Conservation (phyloP, 2,888 invertebrate species). For the Mellilla xanthometata region DNA sequence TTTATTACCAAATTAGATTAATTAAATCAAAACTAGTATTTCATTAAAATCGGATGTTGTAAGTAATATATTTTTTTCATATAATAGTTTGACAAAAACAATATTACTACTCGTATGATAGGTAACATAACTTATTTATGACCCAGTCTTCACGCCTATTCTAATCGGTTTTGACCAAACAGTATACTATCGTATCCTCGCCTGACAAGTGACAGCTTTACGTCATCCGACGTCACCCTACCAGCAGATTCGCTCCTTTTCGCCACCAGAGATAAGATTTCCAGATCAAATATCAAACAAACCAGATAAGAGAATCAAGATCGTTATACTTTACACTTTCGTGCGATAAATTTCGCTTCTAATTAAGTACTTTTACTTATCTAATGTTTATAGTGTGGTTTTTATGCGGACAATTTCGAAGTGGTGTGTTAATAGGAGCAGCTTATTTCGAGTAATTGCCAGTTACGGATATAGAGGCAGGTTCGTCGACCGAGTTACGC, state of each 20-base stretch:
- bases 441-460: slow-evolving; percentile 39
- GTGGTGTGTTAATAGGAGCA: slow-evolving; percentile 14
- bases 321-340: slow-evolving; percentile 76
- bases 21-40: too few relatives aligned
- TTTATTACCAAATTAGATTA: too few relatives aligned
- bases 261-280: slow-evolving; percentile 61
- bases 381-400: slow-evolving; percentile 40
- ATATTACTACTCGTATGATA: too few relatives aligned
- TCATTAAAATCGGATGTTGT: too few relatives aligned
- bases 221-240: slow-evolving; percentile 63
- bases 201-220: slow-evolving; percentile 46
- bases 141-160: background rate
- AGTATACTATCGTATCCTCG: slow-evolving; percentile 18
- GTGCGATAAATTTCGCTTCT: slow-evolving; percentile 58
- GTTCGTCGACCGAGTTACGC: slow-evolving; percentile 54
- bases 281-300: slow-evolving; percentile 59
- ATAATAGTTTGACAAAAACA: too few relatives aligned
- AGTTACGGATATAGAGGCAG: slow-evolving; percentile 34
- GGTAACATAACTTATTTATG: background rate
- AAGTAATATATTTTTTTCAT: too few relatives aligned
- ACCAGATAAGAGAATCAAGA: slow-evolving; percentile 63
- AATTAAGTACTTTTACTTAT: slow-evolving; percentile 50
- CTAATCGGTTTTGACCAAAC: slow-evolving; percentile 2
- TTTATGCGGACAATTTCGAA: slow-evolving; percentile 26
- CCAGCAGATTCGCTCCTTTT: slow-evolving; percentile 63